These are phyloP conservation scores for Botia kubotai DNA, from an alignment of 2,797 vertebrate species.

Conservation along the genomic window DNA sequence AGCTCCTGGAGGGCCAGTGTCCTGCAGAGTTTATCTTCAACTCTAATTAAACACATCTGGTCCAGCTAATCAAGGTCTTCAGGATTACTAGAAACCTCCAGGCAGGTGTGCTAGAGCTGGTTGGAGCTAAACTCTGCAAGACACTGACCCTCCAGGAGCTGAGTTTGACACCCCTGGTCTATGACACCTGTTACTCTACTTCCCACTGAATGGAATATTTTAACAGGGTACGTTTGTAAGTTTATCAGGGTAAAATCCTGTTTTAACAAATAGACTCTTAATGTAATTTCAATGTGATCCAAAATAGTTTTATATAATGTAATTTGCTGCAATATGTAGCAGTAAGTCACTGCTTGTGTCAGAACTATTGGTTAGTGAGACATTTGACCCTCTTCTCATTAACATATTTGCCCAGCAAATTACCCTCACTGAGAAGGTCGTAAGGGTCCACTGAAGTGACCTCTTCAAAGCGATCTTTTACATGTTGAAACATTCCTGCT, in stretches of 20 bases:
- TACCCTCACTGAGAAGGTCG: constrained; percentile 44
- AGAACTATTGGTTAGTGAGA: constrained; percentile 37
- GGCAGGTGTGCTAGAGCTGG: too few species aligned
- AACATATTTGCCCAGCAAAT: constrained; percentile 58
- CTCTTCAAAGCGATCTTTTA: constrained; percentile 40
- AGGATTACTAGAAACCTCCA: too few species aligned
- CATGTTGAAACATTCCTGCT: constrained; percentile 39
- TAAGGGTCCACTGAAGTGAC: constrained; percentile 51
- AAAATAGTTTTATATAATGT: not conserved
- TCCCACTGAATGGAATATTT: not conserved
- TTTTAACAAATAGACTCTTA: not conserved
- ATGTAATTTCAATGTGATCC: not conserved
- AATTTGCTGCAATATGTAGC: not conserved
- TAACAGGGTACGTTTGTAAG: too few species aligned
- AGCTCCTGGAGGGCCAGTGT: too few species aligned
- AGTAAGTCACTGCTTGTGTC: constrained; percentile 2
- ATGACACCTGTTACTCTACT: constrained; percentile 18
- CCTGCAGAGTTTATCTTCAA: too few species aligned
- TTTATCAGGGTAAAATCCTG: too few species aligned
- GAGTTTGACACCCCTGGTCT: too few species aligned
- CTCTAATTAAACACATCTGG: too few species aligned
- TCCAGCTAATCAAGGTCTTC: too few species aligned
- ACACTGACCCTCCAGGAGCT: too few species aligned
- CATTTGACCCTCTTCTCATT: constrained; percentile 51
- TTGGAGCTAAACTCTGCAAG: too few species aligned